phyloP scores from a whole-genome alignment of 2,888 invertebrate genomes.

The Nemoura dubitans region DNA sequence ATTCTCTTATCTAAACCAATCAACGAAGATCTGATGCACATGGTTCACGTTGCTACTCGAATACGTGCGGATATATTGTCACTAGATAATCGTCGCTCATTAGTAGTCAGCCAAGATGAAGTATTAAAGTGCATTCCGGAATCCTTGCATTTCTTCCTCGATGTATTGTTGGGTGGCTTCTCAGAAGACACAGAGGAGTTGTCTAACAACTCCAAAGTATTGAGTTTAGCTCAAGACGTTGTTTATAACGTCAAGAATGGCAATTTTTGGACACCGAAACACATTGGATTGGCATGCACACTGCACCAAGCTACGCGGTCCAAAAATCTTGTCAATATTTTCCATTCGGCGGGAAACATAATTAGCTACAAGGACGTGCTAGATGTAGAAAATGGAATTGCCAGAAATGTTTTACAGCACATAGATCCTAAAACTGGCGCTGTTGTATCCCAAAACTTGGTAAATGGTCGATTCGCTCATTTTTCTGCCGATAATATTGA shows the following conservation, averaged over 20 bases:
- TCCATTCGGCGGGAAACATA: conserved; percentile 38
- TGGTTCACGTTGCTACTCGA: too few relatives aligned
- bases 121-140: conserved; percentile 20
- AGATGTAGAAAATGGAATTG: conserved; percentile 32
- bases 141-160: conserved; percentile 34
- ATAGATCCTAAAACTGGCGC: too few relatives aligned
- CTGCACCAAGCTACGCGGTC: conserved; percentile 38
- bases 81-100: too few relatives aligned
- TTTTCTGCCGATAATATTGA: too few relatives aligned
- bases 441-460: too few relatives aligned
- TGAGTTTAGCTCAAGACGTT: conserved; percentile 37
- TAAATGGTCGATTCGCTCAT: too few relatives aligned
- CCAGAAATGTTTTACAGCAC: conserved; percentile 35
- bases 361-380: conserved; percentile 38
- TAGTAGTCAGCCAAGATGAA: conserved; percentile 28
- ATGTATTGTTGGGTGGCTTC: conserved; percentile 33
- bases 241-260: too few relatives aligned
- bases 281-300: too few relatives aligned
- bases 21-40: too few relatives aligned
- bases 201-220: conserved; percentile 37
- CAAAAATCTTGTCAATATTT: conserved; percentile 40
- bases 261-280: too few relatives aligned
- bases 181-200: conserved; percentile 35
- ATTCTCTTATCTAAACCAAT: too few relatives aligned
- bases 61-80: too few relatives aligned